Conservation (phyloP, 2,888 invertebrate species). For the Trichacis sp. region DNA sequence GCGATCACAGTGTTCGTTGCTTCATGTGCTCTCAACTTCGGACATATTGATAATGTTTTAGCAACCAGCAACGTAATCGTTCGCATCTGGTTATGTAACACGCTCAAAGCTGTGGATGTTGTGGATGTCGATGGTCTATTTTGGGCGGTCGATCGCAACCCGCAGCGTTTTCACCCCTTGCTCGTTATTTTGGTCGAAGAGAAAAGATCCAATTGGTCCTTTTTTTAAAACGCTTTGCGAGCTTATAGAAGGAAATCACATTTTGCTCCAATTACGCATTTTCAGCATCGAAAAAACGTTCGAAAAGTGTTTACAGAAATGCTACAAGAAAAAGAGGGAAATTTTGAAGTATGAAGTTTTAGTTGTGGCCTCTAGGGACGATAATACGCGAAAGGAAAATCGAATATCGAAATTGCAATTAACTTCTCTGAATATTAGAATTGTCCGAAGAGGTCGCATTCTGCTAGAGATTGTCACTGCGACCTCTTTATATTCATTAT, state of each 20-base stretch:
- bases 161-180: constrained; percentile 49
- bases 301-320: constrained; percentile 6
- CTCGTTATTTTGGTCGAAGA: constrained; percentile 42
- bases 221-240: constrained; percentile 31
- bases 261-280: no score
- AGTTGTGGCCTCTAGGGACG: not conserved
- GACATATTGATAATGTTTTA: constrained; percentile 65
- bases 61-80: no score
- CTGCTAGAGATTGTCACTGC: constrained; percentile 34
- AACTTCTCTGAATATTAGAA: constrained; percentile 63
- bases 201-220: no score
- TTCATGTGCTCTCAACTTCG: constrained; percentile 32
- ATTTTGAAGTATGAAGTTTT: no score
- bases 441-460: constrained; percentile 49
- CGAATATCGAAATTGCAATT: constrained; percentile 28
- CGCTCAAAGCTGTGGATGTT: constrained; percentile 48
- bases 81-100: constrained; percentile 62
- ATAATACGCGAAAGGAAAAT: not conserved
- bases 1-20: not conserved
- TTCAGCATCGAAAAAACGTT: constrained; percentile 36
- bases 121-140: constrained; percentile 54
- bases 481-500: constrained; percentile 40
- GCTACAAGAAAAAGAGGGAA: no score
- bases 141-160: constrained; percentile 59
- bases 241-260: constrained; percentile 44